phyloP scores from a whole-genome alignment of 2,113 vertebrate genomes.

The Ctenodactylus gundi region DNA sequence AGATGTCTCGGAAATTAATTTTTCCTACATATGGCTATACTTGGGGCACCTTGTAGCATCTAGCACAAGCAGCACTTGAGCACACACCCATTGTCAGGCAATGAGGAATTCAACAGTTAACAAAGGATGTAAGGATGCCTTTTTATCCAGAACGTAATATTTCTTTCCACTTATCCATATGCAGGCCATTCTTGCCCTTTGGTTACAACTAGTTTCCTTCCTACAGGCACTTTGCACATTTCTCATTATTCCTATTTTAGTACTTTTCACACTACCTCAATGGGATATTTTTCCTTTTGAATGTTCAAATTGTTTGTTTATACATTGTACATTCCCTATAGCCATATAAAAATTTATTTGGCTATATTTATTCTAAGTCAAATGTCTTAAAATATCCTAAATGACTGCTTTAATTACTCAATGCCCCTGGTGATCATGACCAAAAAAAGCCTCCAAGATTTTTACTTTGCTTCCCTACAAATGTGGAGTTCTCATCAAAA shows the following conservation, averaged over 20 bases:
- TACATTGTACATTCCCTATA: background rate
- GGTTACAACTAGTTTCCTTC: background rate
- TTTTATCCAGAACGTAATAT: background rate
- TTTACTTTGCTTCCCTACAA: background rate
- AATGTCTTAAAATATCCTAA: slow-evolving; percentile 24
- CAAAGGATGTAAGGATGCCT: background rate
- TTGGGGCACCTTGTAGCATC: no score
- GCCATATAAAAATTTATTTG: background rate
- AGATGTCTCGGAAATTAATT: no score
- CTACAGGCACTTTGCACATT: background rate
- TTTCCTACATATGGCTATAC: no score
- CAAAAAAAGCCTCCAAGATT: background rate
- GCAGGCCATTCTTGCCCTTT: background rate
- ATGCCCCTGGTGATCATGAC: background rate
- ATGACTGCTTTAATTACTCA: background rate
- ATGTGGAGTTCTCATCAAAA: background rate
- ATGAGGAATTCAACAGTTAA: background rate
- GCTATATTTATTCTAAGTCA: slow-evolving; percentile 1
- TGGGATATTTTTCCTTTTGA: background rate
- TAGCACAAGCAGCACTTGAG: background rate
- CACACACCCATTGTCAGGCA: background rate
- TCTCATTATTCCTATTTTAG: background rate
- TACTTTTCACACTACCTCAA: background rate
- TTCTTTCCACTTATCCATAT: background rate
- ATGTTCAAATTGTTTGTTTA: background rate